Base-by-base conservation (phyloP, 2,797 vertebrate genomes). In the Trachops cirrhosus region DNA sequence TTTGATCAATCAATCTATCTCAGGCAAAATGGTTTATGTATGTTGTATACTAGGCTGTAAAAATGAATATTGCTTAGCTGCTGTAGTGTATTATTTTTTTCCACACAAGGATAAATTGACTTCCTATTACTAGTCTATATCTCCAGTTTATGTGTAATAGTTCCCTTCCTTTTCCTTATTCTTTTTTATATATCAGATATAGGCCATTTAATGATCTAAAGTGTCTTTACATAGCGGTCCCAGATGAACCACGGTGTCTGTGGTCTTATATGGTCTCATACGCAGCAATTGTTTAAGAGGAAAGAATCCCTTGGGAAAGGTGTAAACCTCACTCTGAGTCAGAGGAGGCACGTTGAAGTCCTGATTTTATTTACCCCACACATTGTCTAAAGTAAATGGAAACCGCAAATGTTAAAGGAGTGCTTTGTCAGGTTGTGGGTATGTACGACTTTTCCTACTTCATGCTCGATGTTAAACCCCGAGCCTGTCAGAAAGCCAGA, bases 1-100 rank as follows among this genome's bases (percentile, higher is more conserved):
- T 97, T 95, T 90, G 89, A 85, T 93, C 93, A 89, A 97, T 91
- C 62, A 89, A 97, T 91, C 62, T 59, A 41, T 94, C 82, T 94
- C 62, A 79, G 70, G 88, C 74, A 89, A 93, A 96, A 95, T 91
- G 71, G 93, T 41, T 91, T 97, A 87, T 93, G n/a, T 96, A 54
- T 95, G 96, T 97, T 97, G 89, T 75, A 84, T 62, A 37, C 14
- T 70, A 50, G 41, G 64, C 86, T 50, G 93, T 93, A 92, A 86
- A 89, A 93, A 86, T 92, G 32, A 71, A n/a, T 95, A 97, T 97
- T 95, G 92, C 75, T 75, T 89, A 93, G 93, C 37, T 59, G 74
- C 96, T 94, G 6, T 46, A 46, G 75, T 90, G 11, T 87, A 74
- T 90, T 89, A 52, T 59, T 3, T 16, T 39, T 67, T 92, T 94